A percentile compares a stretch with the other conserved stretches of the same genome.
phyloP scores from a whole-genome alignment of 1,140 invertebrate species.

The Tetragonula clypearis region DNA sequence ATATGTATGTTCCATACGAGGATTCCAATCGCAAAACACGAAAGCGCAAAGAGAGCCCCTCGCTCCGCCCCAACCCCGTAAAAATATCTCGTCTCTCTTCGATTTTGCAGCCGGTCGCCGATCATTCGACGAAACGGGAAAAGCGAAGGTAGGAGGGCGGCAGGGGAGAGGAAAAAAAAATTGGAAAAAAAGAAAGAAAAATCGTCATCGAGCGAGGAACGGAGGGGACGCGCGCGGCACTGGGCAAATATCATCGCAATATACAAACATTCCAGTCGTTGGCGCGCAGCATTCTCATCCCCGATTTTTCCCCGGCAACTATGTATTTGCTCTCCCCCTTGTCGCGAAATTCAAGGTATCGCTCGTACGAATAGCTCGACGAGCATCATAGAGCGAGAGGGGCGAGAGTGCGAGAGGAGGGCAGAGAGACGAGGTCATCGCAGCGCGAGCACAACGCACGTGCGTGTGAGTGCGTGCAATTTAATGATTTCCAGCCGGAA shows the following conservation, averaged over 20 bases:
- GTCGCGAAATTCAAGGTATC: conserved; percentile 64
- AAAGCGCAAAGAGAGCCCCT: not conserved
- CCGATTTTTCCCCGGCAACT: conserved; percentile 57
- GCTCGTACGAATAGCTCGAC: conserved; percentile 57
- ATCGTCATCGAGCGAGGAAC: not conserved
- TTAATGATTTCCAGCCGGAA: conserved; percentile 75
- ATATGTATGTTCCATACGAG: not conserved
- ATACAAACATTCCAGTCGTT: conserved; percentile 51
- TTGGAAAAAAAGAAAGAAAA: not conserved
- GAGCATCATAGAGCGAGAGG: conserved; percentile 39
- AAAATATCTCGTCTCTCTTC: not conserved
- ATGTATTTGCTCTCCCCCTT: conserved; percentile 42
- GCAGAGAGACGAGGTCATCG: conserved; percentile 60
- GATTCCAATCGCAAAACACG: not conserved
- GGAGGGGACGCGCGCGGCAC: not conserved
- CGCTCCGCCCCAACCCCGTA: no score
- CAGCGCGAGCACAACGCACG: conserved; percentile 60
- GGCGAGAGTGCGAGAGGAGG: conserved; percentile 27
- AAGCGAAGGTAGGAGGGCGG: not conserved
- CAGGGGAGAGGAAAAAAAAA: no score
- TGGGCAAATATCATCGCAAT: conserved; percentile 43
- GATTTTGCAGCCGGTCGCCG: not conserved
- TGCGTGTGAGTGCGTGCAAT: conserved; percentile 73
- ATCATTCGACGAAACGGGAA: not conserved
- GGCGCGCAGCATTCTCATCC: conserved; percentile 51